phyloP scores from a whole-genome alignment of 1,140 invertebrate species.

The Pogonomyrmex californicus region DNA sequence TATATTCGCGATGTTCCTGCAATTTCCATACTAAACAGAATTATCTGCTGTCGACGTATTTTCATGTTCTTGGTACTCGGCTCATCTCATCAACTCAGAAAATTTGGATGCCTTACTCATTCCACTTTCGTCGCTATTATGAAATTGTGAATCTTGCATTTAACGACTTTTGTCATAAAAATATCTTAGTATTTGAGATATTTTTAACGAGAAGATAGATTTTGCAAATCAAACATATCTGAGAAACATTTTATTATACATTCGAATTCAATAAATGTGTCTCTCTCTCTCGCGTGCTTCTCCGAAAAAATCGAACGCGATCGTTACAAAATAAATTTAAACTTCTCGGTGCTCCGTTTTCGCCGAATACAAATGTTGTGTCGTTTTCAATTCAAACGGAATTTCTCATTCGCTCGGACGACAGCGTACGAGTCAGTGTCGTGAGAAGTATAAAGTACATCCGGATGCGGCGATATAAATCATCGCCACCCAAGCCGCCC shows the following conservation, averaged over 20 bases:
- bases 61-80: neutral
- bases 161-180: conserved; percentile 16
- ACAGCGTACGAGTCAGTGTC: conserved; percentile 29
- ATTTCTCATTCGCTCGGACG: conserved; percentile 36
- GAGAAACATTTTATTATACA: neutral
- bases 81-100: conserved; percentile 5
- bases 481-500: conserved; percentile 21
- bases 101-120: neutral
- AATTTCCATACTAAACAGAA: conserved; percentile 59
- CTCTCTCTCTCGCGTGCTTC: neutral
- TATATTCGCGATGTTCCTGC: conserved; percentile 38
- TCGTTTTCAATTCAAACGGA: conserved; percentile 35
- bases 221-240: neutral
- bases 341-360: conserved; percentile 25
- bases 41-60: conserved; percentile 34
- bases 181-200: neutral
- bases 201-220: neutral
- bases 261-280: neutral
- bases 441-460: conserved; percentile 45
- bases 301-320: conserved; percentile 5
- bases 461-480: conserved; percentile 46
- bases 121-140: neutral
- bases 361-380: neutral
- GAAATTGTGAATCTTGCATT: conserved; percentile 27
- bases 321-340: conserved; percentile 33